Conservation (phyloP, 2,797 vertebrate genomes). For the Benthosema pterotum region DNA sequence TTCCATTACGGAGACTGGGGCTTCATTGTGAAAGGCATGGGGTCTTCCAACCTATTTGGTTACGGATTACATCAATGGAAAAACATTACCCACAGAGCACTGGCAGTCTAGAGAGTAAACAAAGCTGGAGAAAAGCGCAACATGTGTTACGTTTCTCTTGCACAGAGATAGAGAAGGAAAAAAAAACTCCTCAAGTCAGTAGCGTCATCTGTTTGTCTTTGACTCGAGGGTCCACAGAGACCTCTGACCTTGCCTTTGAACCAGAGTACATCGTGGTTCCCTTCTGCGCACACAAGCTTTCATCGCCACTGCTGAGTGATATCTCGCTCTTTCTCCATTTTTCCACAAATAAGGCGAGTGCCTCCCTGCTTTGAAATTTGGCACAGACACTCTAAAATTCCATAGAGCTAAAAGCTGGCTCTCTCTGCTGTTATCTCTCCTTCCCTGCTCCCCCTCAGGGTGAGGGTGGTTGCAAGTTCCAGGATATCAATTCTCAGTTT, state of each 20-base stretch:
- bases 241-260: constrained; percentile 62
- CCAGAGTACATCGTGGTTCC: constrained; percentile 45
- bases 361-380: constrained; percentile 76
- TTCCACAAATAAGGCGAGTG: constrained; percentile 81
- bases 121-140: constrained; percentile 26
- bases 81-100: constrained; percentile 25
- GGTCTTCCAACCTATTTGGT: not conserved
- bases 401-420: constrained; percentile 55
- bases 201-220: constrained; percentile 49
- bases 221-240: constrained; percentile 7
- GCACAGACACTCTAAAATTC: constrained; percentile 77
- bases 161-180: not conserved
- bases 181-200: constrained; percentile 10
- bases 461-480: not conserved
- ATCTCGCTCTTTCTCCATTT: constrained; percentile 73
- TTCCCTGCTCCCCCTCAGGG: constrained; percentile 19
- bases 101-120: constrained; percentile 33
- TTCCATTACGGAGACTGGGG: not conserved
- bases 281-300: constrained; percentile 52
- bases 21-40: constrained; percentile 17
- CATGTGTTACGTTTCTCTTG: constrained; percentile 12
- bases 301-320: constrained; percentile 63
- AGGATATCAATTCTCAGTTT: too few relatives aligned
- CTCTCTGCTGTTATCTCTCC: constrained; percentile 56
- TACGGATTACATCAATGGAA: constrained; percentile 40